Conservation (phyloP, 2,797 vertebrate species). For the Myotis myotis region DNA sequence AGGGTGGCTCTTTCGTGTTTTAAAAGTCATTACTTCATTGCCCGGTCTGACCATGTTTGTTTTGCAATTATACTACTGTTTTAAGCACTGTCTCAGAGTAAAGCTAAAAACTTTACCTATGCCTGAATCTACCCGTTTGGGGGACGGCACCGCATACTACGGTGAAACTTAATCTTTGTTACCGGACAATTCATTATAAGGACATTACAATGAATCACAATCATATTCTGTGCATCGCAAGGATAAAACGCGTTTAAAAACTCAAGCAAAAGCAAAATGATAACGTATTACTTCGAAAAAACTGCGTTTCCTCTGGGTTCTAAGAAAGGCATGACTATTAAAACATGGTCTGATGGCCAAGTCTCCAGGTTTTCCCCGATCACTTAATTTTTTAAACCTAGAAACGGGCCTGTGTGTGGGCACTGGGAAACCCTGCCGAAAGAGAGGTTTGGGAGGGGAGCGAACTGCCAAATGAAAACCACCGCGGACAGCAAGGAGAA, state of each 20-base stretch:
- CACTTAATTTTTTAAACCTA: background rate
- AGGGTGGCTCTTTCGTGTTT: background rate
- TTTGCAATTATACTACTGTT: background rate
- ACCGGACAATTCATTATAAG: background rate
- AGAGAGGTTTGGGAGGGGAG: background rate
- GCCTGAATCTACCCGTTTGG: background rate
- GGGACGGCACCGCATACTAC: background rate
- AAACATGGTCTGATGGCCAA: background rate
- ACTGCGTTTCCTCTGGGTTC: background rate
- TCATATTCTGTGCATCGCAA: background rate
- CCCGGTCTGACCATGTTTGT: background rate
- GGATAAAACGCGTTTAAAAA: background rate
- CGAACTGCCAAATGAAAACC: background rate
- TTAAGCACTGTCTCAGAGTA: slow-evolving; percentile 3
- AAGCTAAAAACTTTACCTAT: background rate
- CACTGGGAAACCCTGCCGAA: background rate
- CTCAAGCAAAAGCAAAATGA: background rate
- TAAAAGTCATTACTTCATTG: background rate
- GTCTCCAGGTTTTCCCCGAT: background rate
- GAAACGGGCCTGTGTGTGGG: background rate
- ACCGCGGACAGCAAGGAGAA: background rate
- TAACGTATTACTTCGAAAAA: background rate
- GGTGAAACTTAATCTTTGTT: background rate
- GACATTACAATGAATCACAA: background rate
- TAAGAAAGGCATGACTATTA: background rate